These are phyloP conservation scores for Percopsis omiscomaycus DNA, from an alignment of 2,797 vertebrate species.

Conservation along the genomic window DNA sequence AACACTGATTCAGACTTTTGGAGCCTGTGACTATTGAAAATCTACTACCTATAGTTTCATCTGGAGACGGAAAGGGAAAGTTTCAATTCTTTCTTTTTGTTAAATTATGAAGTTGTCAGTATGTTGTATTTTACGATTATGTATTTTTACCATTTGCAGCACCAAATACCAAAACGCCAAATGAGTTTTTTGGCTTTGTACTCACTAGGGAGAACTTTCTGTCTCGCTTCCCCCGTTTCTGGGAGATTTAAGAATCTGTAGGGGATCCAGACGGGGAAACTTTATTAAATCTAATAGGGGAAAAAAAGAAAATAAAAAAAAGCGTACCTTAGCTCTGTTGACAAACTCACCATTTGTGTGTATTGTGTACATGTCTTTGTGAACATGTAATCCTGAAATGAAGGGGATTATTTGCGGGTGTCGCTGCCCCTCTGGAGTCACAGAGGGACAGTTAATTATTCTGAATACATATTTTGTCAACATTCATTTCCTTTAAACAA, in stretches of 20 bases:
- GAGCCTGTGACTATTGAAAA: slow-evolving; percentile 50
- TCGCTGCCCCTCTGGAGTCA: too few relatives aligned
- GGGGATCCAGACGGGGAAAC: slow-evolving; percentile 19
- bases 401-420: slow-evolving; percentile 10
- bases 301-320: neutral
- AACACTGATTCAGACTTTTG: slow-evolving; percentile 13
- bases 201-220: slow-evolving; percentile 35
- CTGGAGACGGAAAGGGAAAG: slow-evolving; percentile 32
- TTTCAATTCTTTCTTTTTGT: slow-evolving; percentile 53
- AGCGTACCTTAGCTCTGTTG: slow-evolving; percentile 18
- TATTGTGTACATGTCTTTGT: slow-evolving; percentile 62
- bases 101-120: slow-evolving; percentile 63
- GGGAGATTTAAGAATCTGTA: neutral
- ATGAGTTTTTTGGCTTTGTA: slow-evolving; percentile 49
- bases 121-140: slow-evolving; percentile 68
- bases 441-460: slow-evolving; percentile 19
- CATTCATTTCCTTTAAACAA: slow-evolving; percentile 29
- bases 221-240: neutral
- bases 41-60: slow-evolving; percentile 34
- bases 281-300: too few relatives aligned
- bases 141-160: slow-evolving; percentile 65
- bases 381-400: slow-evolving; percentile 39
- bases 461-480: slow-evolving; percentile 38
- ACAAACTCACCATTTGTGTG: slow-evolving; percentile 40
- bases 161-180: slow-evolving; percentile 69